These are phyloP conservation scores for Manduca sexta DNA, from an alignment of 1,140 invertebrate species.

Conservation along the genomic window DNA sequence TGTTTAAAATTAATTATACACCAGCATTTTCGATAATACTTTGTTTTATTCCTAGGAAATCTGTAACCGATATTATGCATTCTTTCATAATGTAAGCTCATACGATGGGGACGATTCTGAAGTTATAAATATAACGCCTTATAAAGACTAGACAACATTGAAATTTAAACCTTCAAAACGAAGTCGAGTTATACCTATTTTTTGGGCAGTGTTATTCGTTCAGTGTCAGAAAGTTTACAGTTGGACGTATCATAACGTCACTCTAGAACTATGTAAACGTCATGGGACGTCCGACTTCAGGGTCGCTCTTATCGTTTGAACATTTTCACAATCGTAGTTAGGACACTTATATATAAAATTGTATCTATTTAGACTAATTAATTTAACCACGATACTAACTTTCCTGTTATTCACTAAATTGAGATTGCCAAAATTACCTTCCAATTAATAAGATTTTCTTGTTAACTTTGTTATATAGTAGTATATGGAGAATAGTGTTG, in stretches of 20 bases:
- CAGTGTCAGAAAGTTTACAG: too few relatives aligned
- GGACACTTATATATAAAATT: constrained; percentile 36
- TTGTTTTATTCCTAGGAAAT: constrained; percentile 12
- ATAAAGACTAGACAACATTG: too few relatives aligned
- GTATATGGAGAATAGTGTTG: constrained; percentile 4
- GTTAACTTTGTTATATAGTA: constrained; percentile 49
- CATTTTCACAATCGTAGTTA: constrained; percentile 49
- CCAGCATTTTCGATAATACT: neutral
- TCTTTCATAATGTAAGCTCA: constrained; percentile 1
- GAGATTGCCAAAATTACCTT: constrained; percentile 62
- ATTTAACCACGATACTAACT: constrained; percentile 38
- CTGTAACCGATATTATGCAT: constrained; percentile 21
- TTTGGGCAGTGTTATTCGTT: too few relatives aligned
- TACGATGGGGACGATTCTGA: too few relatives aligned
- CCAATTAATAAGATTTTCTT: constrained; percentile 44
- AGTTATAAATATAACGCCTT: too few relatives aligned
- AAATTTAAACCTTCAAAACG: too few relatives aligned
- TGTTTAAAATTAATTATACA: too few relatives aligned
- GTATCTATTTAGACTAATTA: constrained; percentile 33
- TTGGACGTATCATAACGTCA: too few relatives aligned
- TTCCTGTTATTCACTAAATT: constrained; percentile 46
- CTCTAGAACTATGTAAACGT: too few relatives aligned
- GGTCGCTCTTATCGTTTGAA: too few relatives aligned
- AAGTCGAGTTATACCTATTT: too few relatives aligned
- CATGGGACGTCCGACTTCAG: too few relatives aligned